phyloP scores from a whole-genome alignment of 1,140 invertebrate species.

The Dolichoris vasculosae region DNA sequence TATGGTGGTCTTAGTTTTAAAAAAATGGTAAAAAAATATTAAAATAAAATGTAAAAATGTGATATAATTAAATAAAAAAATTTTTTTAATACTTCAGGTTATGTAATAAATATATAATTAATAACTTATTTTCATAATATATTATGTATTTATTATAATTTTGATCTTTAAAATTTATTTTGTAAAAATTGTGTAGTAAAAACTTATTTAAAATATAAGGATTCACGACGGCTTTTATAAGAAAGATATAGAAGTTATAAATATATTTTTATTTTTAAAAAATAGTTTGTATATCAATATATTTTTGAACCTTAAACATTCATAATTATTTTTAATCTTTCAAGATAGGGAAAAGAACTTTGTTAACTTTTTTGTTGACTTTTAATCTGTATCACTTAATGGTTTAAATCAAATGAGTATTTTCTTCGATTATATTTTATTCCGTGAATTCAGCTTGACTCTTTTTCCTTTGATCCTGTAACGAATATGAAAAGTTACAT shows the following conservation, averaged over 20 bases:
- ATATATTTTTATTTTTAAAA: conserved; percentile 20
- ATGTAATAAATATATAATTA: too few relatives aligned
- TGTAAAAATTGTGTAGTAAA: background rate
- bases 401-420: conserved; percentile 14
- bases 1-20: too few relatives aligned
- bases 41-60: too few relatives aligned
- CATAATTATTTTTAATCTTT: conserved; percentile 10
- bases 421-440: background rate
- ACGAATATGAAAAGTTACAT: conserved; percentile 25
- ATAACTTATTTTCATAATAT: too few relatives aligned
- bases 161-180: background rate
- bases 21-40: too few relatives aligned
- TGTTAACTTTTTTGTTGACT: background rate
- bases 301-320: conserved; percentile 4
- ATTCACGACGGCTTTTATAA: background rate
- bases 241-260: conserved; percentile 10
- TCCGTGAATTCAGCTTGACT: conserved; percentile 72
- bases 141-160: background rate
- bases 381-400: background rate
- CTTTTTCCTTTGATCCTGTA: conserved; percentile 75
- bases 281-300: conserved; percentile 22
- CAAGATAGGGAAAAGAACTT: background rate
- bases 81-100: too few relatives aligned
- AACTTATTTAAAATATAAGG: conserved; percentile 5
- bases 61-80: too few relatives aligned